phyloP scores from a whole-genome alignment of 2,888 invertebrate genomes.

The Lottia scabra region DNA sequence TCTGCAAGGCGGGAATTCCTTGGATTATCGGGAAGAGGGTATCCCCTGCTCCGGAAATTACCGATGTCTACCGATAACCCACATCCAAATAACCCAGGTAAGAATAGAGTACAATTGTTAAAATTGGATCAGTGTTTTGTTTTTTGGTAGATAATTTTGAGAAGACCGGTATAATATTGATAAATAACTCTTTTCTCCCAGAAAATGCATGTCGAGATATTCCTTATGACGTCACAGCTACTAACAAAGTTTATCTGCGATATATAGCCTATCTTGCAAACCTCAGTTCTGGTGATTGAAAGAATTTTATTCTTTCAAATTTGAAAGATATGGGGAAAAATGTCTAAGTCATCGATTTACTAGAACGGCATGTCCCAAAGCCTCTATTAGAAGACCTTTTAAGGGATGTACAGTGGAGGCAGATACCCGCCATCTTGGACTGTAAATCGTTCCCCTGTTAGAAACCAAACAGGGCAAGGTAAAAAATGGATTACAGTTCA shows the following conservation, averaged over 20 bases:
- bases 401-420: constrained; percentile 50
- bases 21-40: constrained; percentile 28
- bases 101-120: background rate
- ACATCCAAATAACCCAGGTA: background rate
- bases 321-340: background rate
- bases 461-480: constrained; percentile 2
- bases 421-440: constrained; percentile 57
- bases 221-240: background rate
- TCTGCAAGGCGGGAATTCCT: constrained; percentile 41
- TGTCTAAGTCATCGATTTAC: background rate
- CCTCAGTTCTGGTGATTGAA: background rate
- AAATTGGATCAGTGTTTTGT: background rate
- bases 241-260: background rate
- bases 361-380: background rate
- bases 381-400: constrained; percentile 17
- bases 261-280: background rate
- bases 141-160: background rate
- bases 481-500: background rate
- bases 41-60: constrained; percentile 42
- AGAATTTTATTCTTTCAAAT: background rate
- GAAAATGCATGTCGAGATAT: background rate
- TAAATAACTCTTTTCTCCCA: background rate
- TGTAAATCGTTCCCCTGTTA: constrained; percentile 28
- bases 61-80: constrained; percentile 34
- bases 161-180: no score